These are phyloP conservation scores for Pegoplata infirma DNA, from an alignment of 2,888 invertebrate genomes.

Conservation along the genomic window DNA sequence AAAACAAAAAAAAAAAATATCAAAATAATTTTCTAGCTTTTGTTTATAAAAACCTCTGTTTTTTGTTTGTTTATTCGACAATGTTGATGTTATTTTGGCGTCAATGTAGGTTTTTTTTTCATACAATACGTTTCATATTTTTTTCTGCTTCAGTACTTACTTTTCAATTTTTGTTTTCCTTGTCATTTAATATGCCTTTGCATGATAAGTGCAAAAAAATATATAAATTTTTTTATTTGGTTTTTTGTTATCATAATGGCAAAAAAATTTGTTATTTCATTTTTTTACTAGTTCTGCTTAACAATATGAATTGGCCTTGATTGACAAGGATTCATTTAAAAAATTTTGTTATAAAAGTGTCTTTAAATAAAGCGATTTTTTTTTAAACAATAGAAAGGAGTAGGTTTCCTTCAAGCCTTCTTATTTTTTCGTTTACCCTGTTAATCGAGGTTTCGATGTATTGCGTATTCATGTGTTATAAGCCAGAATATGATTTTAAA, in stretches of 20 bases:
- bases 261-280: background rate
- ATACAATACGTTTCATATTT: background rate
- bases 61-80: background rate
- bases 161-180: background rate
- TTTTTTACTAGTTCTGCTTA: background rate
- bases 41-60: background rate
- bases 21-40: constrained; percentile 19
- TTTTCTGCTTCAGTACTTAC: background rate
- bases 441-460: too few relatives aligned
- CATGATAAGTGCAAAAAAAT: constrained; percentile 11
- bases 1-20: constrained; percentile 7
- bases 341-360: too few relatives aligned
- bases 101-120: background rate
- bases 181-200: constrained; percentile 38
- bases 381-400: background rate
- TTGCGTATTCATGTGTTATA: constrained; percentile 23
- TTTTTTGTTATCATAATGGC: constrained; percentile 24
- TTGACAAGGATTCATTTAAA: too few relatives aligned
- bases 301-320: too few relatives aligned
- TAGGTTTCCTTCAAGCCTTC: too few relatives aligned
- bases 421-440: too few relatives aligned
- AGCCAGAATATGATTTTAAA: constrained; percentile 10
- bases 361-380: background rate
- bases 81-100: background rate
- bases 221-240: background rate